These are phyloP conservation scores for Phaedon cochleariae DNA, from an alignment of 2,888 invertebrate genomes.

Conservation along the genomic window DNA sequence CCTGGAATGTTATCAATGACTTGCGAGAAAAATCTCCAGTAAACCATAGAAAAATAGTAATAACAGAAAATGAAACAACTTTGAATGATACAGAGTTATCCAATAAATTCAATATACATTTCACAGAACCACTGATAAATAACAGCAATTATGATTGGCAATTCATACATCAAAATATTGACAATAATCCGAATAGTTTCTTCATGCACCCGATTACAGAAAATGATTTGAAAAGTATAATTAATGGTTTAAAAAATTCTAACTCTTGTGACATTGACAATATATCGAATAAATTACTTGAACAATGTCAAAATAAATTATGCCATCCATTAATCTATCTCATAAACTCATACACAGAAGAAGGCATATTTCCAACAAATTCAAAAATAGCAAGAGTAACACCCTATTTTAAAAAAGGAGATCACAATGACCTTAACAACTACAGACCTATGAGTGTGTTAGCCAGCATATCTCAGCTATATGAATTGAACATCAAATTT, in stretches of 20 bases:
- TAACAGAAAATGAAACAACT: not conserved
- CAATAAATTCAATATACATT: not conserved
- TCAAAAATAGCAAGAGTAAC: not conserved
- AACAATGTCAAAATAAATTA: not conserved
- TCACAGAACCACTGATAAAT: not conserved
- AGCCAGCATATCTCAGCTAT: too few species aligned
- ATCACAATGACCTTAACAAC: too few species aligned
- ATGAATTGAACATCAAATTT: too few species aligned
- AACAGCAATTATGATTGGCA: not conserved
- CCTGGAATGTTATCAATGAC: too few species aligned
- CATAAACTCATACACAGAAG: too few species aligned
- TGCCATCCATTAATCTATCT: not conserved
- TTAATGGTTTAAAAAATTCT: not conserved
- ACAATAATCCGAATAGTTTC: not conserved
- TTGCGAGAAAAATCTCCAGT: not conserved
- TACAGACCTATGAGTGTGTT: too few species aligned
- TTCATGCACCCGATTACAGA: not conserved
- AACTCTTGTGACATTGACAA: not conserved
- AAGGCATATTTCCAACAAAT: not conserved
- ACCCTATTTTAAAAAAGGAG: too few species aligned
- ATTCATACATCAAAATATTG: not conserved
- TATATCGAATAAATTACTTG: slow-evolving; percentile 1
- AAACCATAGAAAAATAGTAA: not conserved
- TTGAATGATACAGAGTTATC: not conserved
- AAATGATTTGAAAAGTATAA: not conserved